Conservation (phyloP, 1,140 invertebrate genomes). For the Papilio polyxenes region DNA sequence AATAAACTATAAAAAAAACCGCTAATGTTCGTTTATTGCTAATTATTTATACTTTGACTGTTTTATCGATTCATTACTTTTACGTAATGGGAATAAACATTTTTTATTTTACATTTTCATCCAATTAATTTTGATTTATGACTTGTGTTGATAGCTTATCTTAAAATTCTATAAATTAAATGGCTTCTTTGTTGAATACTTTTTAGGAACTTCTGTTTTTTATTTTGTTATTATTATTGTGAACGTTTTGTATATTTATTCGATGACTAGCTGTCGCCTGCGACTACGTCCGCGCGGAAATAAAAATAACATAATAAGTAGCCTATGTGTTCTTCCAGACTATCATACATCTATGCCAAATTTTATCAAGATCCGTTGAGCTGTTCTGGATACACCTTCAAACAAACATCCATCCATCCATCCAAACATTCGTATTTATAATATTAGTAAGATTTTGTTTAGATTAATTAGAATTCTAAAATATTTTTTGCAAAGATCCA, state of each 20-base stretch:
- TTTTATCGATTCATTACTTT: conserved; percentile 52
- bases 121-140: conserved; percentile 48
- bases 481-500: too few species aligned
- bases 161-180: neutral
- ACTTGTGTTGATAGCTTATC: conserved; percentile 15
- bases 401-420: too few species aligned
- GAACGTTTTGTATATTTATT: neutral
- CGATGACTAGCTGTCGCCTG: neutral
- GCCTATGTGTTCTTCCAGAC: too few species aligned
- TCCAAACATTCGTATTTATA: too few species aligned
- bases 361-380: too few species aligned
- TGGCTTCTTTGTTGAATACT: conserved; percentile 30
- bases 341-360: too few species aligned
- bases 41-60: conserved; percentile 46
- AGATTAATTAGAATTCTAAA: too few species aligned
- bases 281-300: too few species aligned
- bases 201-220: neutral
- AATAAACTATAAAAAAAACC: conserved; percentile 19
- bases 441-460: too few species aligned
- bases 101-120: conserved; percentile 38
- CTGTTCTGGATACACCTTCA: too few species aligned
- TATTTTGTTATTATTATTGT: too few species aligned
- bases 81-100: conserved; percentile 38
- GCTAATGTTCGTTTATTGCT: conserved; percentile 37
- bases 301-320: too few species aligned